phyloP scores from a whole-genome alignment of 2,888 invertebrate genomes.

The Resseliella maxima region DNA sequence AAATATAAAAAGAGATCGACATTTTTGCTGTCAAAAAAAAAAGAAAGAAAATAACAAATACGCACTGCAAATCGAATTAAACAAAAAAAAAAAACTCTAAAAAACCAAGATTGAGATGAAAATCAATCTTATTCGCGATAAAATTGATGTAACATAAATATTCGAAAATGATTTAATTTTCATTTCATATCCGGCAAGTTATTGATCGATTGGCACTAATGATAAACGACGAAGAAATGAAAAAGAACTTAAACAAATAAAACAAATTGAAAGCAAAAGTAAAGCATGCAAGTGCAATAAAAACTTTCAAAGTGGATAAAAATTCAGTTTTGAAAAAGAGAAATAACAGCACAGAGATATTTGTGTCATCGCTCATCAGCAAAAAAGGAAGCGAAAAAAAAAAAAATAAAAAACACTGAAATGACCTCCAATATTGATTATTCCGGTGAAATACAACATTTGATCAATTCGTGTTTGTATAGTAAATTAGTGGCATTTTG shows the following conservation, averaged over 20 bases:
- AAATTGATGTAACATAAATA: not conserved
- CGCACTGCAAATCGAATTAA: not conserved
- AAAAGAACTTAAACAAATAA: not conserved
- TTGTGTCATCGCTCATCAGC: too few species aligned
- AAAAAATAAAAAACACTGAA: not conserved
- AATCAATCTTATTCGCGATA: not conserved
- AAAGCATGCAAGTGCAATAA: not conserved
- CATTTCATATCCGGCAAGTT: not conserved
- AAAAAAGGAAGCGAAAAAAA: not conserved
- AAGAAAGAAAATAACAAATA: not conserved
- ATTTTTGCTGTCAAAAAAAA: not conserved
- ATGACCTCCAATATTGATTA: too few species aligned
- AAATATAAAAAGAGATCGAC: not conserved
- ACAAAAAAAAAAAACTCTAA: not conserved
- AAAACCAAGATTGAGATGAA: too few species aligned
- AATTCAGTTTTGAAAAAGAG: not conserved
- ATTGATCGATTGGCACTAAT: not conserved
- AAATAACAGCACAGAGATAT: not conserved
- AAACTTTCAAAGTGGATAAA: not conserved
- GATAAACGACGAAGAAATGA: not conserved
- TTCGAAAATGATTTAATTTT: not conserved
- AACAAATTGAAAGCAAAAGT: slow-evolving; percentile 6
- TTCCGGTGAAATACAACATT: not conserved
- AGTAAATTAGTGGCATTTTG: slow-evolving; percentile 51
- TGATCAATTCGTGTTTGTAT: not conserved